Base-by-base conservation (phyloP, 2,888 invertebrate genomes). In the Phymatocera aterrima region DNA sequence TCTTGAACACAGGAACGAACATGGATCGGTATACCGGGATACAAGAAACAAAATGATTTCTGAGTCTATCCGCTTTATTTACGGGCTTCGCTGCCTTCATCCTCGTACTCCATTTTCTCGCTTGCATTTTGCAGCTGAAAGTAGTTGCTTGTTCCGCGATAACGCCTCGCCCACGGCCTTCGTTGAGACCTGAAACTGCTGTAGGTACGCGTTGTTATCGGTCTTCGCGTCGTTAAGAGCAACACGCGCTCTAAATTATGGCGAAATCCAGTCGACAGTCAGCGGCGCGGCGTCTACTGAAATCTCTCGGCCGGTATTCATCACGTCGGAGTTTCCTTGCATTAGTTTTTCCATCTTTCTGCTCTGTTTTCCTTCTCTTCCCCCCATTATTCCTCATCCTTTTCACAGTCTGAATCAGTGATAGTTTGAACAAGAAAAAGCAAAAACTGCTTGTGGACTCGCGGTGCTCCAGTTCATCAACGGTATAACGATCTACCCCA, bases 101-200 rank as follows among this genome's bases (percentile, higher is more conserved):
- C 75, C 75, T 54, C 12, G 57, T 37, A 57, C 75, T 54, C 75
- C 34, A 40, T 75, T 75, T 75, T 60, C 75, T 57, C 75, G 40
- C 75, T 75, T 75, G 75, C 75, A 75, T 28, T 75, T 75, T n/a
- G 57, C 57, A 54, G 60, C 40, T 75, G 31, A 57, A 57, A 75
- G 75, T 57, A 75, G 57, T 75, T 75, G 57, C 75, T 75, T 60
- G 75, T 75, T 75, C 40, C 40, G n/a, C 60, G 75, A 75, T 75
- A 75, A 75, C 75, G 46, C 57, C 60, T 75, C 72, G 54, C 75
- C 57, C 57, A 43, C 40, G 72, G 64, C 64, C 57, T 57, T 54
- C 54, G 75, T 37, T 31, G 70, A 37, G n/a, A 8, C 65, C 43
- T 68, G 68, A 34, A 51, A 43, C 75, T 60, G 28, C 21, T 75